Conservation (phyloP, 2,888 invertebrate species). For the Drosophila demipolita region DNA sequence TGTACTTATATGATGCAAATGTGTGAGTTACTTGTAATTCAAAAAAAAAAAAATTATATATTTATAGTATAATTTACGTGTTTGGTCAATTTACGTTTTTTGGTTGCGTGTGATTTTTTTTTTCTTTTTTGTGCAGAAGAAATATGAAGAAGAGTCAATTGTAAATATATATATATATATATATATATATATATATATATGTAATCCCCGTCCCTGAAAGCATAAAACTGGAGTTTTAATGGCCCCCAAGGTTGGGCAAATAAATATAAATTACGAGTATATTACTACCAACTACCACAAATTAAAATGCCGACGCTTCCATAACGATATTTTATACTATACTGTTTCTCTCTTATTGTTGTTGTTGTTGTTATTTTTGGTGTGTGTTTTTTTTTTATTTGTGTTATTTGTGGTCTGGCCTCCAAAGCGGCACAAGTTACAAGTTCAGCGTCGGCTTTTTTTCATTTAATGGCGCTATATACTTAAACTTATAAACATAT, state of each 20-base stretch:
- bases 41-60: slow-evolving; percentile 8
- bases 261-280: slow-evolving; percentile 71
- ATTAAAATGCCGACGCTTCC: slow-evolving; percentile 51
- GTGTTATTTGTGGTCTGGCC: slow-evolving; percentile 41
- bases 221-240: slow-evolving; percentile 73
- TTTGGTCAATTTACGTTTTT: slow-evolving; percentile 11
- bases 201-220: slow-evolving; percentile 64
- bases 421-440: slow-evolving; percentile 64
- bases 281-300: slow-evolving; percentile 72
- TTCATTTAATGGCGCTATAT: slow-evolving; percentile 50
- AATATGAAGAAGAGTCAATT: slow-evolving; percentile 60
- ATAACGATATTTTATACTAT: slow-evolving; percentile 34
- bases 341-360: slow-evolving; percentile 3
- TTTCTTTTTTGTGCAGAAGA: slow-evolving; percentile 24
- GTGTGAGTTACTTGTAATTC: slow-evolving; percentile 24
- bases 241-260: slow-evolving; percentile 71
- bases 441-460: slow-evolving; percentile 50
- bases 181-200: slow-evolving; percentile 16
- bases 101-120: slow-evolving; percentile 26
- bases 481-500: slow-evolving; percentile 17
- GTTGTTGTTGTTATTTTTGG: not conserved
- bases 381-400: slow-evolving; percentile 6
- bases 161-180: slow-evolving; percentile 53
- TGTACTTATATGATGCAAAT: slow-evolving; percentile 18
- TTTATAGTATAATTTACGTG: slow-evolving; percentile 1